phyloP scores from a whole-genome alignment of 1,140 invertebrate genomes.

The Dendrolimus punctatus region DNA sequence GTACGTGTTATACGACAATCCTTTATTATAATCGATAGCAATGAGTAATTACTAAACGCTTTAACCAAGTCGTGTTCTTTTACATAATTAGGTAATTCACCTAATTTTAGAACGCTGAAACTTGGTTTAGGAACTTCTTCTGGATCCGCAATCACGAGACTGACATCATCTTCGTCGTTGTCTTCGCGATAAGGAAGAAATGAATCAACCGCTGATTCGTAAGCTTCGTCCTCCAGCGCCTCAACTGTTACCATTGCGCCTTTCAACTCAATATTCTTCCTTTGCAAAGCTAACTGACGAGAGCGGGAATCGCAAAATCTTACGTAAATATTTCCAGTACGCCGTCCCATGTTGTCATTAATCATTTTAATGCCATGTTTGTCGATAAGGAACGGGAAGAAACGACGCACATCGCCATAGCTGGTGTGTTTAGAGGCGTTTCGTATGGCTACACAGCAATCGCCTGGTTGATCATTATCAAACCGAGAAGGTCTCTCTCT shows the following conservation, averaged over 20 bases:
- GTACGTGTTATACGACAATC: constrained; percentile 73
- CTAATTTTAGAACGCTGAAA: constrained; percentile 74
- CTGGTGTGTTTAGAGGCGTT: constrained; percentile 78
- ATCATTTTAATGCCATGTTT: constrained; percentile 90
- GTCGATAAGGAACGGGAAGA: constrained; percentile 86
- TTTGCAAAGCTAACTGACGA: constrained; percentile 79
- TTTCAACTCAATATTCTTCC: constrained; percentile 73
- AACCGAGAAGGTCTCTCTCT: constrained; percentile 28
- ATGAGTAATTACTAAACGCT: constrained; percentile 80
- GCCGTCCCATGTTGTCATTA: constrained; percentile 83
- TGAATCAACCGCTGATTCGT: constrained; percentile 78
- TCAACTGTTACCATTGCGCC: constrained; percentile 76
- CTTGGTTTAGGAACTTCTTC: constrained; percentile 18
- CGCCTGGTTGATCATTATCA: constrained; percentile 29
- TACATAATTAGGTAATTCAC: constrained; percentile 81
- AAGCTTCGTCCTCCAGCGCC: constrained; percentile 75
- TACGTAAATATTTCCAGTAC: constrained; percentile 86
- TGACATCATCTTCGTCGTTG: constrained; percentile 34
- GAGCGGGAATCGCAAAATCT: constrained; percentile 80
- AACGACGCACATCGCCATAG: constrained; percentile 85
- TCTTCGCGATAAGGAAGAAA: constrained; percentile 71
- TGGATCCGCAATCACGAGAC: constrained; percentile 24
- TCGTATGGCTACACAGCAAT: constrained; percentile 78
- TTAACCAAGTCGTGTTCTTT: constrained; percentile 86
- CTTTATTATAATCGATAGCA: constrained; percentile 79